Conservation (phyloP, 2,113 vertebrate species). For the Neolamprologus cancellatus region DNA sequence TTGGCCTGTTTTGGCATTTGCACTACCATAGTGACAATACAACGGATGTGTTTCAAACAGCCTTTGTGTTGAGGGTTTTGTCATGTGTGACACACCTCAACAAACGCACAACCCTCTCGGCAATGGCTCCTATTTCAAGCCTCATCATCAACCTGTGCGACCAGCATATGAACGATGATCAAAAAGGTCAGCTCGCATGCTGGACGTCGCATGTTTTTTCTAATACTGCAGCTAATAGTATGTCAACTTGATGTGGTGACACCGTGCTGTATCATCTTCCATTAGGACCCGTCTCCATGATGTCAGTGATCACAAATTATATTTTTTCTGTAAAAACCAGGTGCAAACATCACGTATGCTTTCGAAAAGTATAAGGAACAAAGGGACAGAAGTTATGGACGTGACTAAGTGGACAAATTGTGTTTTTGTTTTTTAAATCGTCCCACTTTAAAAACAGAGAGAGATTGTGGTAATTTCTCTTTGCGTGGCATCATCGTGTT, state of each 20-base stretch:
- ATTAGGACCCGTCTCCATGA: conserved; percentile 35
- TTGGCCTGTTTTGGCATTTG: conserved; percentile 53
- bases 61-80: conserved; percentile 9
- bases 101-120: conserved; percentile 30
- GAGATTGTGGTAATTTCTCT: conserved; percentile 21
- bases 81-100: conserved; percentile 6
- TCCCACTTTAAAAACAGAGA: background rate
- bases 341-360: conserved; percentile 6
- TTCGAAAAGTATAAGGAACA: conserved; percentile 1
- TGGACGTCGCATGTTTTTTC: background rate
- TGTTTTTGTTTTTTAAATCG: background rate
- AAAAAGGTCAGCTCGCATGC: background rate
- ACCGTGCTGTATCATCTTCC: conserved; percentile 32
- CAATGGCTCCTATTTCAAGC: conserved; percentile 23
- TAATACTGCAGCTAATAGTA: conserved; percentile 29
- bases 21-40: conserved; percentile 52
- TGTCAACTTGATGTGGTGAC: conserved; percentile 34
- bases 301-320: conserved; percentile 17
- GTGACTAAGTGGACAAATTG: background rate
- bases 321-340: conserved; percentile 45
- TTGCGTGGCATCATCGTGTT: conserved; percentile 40
- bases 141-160: conserved; percentile 19
- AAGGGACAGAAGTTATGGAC: background rate
- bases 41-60: conserved; percentile 19
- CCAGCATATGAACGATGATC: background rate